Evolutionary conservation across 2,113 vertebrate genomes (phyloP).

Genomic region (Lasiurus borealis): DNA sequence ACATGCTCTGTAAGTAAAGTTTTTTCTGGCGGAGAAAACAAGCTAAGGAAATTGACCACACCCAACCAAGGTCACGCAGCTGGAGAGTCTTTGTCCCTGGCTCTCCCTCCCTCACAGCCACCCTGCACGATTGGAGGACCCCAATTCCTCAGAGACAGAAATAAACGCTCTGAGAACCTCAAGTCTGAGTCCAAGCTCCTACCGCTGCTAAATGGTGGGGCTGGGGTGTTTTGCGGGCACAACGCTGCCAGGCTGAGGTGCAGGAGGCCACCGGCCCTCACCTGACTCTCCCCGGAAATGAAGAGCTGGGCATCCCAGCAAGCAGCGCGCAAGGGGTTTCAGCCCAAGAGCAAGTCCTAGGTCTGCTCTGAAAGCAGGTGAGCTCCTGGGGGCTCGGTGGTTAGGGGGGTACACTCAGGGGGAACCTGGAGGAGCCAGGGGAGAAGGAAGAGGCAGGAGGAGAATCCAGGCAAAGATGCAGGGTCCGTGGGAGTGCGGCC

Average conservation of each 20-base stretch:
- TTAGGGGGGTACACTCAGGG: rapidly evolving
- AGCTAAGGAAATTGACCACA: neutral
- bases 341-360: neutral
- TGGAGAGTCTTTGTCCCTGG: rapidly evolving
- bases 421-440: rapidly evolving
- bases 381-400: neutral
- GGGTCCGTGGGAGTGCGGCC: neutral
- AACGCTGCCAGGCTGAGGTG: too few species aligned
- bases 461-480: neutral
- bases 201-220: neutral
- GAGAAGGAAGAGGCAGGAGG: too few species aligned
- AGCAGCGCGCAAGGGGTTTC: too few species aligned
- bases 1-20: too few species aligned
- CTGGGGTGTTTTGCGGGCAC: too few species aligned
- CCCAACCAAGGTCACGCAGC: neutral
- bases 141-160: neutral
- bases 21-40: neutral
- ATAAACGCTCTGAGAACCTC: neutral
- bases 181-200: neutral
- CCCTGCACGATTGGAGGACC: neutral
- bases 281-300: neutral
- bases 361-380: neutral
- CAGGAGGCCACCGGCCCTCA: neutral
- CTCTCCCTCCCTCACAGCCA: neutral
- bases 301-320: neutral